Evolutionary conservation across 2,797 vertebrate genomes (phyloP).

Genomic region (Jordanella pulchra): DNA sequence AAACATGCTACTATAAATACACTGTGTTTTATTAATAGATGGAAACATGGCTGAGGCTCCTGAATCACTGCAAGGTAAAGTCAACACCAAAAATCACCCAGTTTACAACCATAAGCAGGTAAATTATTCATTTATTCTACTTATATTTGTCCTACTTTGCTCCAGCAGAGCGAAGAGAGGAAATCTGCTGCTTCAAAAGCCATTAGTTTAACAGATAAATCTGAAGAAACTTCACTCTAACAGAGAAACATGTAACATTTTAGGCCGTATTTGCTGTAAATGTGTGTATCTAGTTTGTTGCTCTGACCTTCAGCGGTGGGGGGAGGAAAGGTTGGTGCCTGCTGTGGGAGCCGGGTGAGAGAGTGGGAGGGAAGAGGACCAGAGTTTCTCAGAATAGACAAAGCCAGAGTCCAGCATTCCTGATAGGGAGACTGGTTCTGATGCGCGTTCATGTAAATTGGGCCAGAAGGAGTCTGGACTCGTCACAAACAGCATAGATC

Average conservation of each 20-base stretch:
- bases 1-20: slow-evolving; percentile 80
- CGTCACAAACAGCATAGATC: background rate
- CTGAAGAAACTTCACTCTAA: background rate
- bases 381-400: slow-evolving; percentile 82
- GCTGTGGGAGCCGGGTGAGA: slow-evolving; percentile 74
- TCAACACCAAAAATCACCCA: slow-evolving; percentile 10
- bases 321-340: slow-evolving; percentile 75
- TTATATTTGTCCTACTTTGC: background rate
- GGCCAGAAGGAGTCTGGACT: background rate
- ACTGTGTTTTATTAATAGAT: slow-evolving; percentile 75
- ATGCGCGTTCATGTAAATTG: background rate
- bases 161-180: background rate
- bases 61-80: slow-evolving; percentile 35
- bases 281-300: slow-evolving; percentile 44
- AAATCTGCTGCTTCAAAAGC: background rate
- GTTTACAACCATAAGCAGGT: background rate
- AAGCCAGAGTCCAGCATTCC: slow-evolving; percentile 78
- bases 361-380: slow-evolving; percentile 58
- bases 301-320: slow-evolving; percentile 81
- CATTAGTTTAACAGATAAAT: slow-evolving; percentile 9
- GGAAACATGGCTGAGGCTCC: slow-evolving; percentile 56
- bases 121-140: background rate
- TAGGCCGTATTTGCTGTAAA: slow-evolving; percentile 13
- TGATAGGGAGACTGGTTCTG: slow-evolving; percentile 53
- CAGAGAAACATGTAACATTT: slow-evolving; percentile 3